Evolutionary conservation across 2,113 vertebrate genomes (phyloP), one percentile per base, ranked within the genome.

Genomic region (Notothenia coriiceps): DNA sequence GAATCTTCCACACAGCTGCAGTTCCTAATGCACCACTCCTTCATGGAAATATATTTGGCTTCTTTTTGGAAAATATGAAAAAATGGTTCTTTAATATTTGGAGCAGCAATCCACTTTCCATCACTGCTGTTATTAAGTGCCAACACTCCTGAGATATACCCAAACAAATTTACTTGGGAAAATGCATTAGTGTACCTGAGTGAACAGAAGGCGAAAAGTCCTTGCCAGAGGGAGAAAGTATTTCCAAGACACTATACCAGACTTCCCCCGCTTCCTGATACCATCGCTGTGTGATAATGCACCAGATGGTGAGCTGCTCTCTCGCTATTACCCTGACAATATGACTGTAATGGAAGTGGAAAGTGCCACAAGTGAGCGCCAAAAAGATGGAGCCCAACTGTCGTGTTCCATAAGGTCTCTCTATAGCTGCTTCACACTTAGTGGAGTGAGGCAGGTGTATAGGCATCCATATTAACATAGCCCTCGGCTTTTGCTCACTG

Each of bases 291-390:
- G 88, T 85, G 87, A 85, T 89, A 82, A 87, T 83, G 73, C 74
- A 85, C 75, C 94, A 95, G 93, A 94, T 94, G 94, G 90, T 60
- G 5, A 43, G 54, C 60, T 14, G 89, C 75, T 89, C 81, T 79
- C 75, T 74, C 50, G n/a, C 82, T 71, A 83, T 87, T 88, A 84
- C 78, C 78, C 65, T 66, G 76, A 86, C 82, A 87, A 90, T 83
- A 81, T 73, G 86, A 84, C 87, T 83, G 80, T 87, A 86, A 90
- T 88, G 77, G 50, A 86, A 86, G 86, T 79, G 65, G 86, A 88
- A 88, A 87, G 69, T 52, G 79, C 84, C 82, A 89, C 83, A 70
- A 83, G 75, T 85, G 64, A 75, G 46, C 49, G 44, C 77, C 52
- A 80, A 68, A 80, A 88, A 76, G 80, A 77, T 46, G 65, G 54